phyloP scores from a whole-genome alignment of 2,797 vertebrate genomes.

The Crocidura indochinensis region DNA sequence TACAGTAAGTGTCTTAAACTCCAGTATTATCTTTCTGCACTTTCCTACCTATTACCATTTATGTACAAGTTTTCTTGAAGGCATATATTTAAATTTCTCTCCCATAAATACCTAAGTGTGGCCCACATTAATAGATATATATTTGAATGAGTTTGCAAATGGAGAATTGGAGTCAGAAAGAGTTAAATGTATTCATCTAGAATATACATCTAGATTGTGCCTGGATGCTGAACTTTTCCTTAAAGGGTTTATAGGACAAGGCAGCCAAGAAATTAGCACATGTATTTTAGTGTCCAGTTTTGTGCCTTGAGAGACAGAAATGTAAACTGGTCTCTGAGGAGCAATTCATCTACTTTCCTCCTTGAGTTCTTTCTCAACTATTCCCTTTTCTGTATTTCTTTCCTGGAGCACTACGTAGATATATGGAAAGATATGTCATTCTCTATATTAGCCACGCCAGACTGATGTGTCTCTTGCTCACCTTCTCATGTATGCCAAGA shows the following conservation, averaged over 20 bases:
- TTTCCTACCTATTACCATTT: too few relatives aligned
- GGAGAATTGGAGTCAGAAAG: neutral
- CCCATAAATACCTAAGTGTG: constrained; percentile 5
- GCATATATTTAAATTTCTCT: constrained; percentile 6
- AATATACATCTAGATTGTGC: neutral
- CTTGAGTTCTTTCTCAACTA: neutral
- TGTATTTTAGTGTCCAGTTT: neutral
- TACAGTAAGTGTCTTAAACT: neutral
- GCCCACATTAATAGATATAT: neutral
- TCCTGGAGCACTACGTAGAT: neutral
- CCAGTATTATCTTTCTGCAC: too few relatives aligned
- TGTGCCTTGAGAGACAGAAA: neutral
- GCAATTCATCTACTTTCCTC: neutral
- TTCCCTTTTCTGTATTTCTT: neutral
- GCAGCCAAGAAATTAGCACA: neutral
- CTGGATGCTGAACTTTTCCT: neutral
- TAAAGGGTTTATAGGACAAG: neutral
- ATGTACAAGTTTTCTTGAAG: too few relatives aligned
- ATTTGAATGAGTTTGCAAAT: constrained; percentile 7
- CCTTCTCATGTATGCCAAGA: neutral
- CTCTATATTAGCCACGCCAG: neutral
- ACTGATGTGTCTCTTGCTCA: neutral
- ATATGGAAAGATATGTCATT: too few relatives aligned
- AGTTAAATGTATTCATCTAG: neutral
- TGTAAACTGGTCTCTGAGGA: neutral